phyloP scores from a whole-genome alignment of 2,888 invertebrate genomes.

The Athrips mouffetella region DNA sequence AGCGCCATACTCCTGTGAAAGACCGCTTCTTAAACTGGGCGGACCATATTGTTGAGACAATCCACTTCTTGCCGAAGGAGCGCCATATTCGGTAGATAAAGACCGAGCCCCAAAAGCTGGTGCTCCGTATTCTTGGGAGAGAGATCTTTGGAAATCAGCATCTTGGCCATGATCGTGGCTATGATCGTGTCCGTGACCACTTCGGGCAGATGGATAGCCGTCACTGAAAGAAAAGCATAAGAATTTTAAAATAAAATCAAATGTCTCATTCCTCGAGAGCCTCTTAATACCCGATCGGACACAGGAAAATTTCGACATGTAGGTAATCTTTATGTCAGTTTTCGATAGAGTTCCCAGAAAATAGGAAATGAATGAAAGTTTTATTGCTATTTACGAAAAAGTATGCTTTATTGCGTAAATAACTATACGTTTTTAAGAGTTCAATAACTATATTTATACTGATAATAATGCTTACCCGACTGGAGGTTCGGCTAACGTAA shows the following conservation, averaged over 20 bases:
- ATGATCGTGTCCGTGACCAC: conserved; percentile 36
- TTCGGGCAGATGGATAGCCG: conserved; percentile 46
- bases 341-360: no score
- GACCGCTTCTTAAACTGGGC: conserved; percentile 23
- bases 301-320: no score
- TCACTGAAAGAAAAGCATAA: conserved; percentile 40
- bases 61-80: conserved; percentile 29
- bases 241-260: no score
- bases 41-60: conserved; percentile 32
- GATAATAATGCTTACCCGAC: conserved; percentile 50
- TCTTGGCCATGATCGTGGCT: conserved; percentile 30
- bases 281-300: no score
- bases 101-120: conserved; percentile 22
- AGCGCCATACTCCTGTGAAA: conserved; percentile 38
- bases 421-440: not conserved
- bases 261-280: no score
- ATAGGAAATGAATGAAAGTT: not conserved
- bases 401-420: not conserved
- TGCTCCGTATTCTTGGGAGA: conserved; percentile 28
- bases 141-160: conserved; percentile 31
- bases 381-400: not conserved
- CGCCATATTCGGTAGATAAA: conserved; percentile 34
- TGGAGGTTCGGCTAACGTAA: conserved; percentile 54
- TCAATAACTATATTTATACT: not conserved
- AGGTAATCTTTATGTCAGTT: no score